Evolutionary conservation across 2,888 invertebrate species (phyloP).

Genomic region (Limnephilus marmoratus): DNA sequence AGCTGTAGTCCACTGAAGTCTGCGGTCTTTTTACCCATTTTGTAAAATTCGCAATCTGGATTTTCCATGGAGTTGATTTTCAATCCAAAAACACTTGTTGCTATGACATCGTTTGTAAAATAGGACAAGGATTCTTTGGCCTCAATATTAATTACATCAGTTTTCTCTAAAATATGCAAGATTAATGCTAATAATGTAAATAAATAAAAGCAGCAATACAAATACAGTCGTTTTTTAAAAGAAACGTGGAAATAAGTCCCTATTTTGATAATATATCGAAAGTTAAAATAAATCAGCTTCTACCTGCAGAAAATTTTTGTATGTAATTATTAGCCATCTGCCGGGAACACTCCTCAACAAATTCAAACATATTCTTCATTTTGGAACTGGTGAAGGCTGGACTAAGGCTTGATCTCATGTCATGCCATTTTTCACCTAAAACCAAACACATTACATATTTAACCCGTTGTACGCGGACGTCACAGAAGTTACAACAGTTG

Average conservation of each 20-base stretch:
- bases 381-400: constrained; percentile 46
- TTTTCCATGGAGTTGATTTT: constrained; percentile 68
- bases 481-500: too few species aligned
- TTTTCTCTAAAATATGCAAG: background rate
- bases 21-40: constrained; percentile 62
- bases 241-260: background rate
- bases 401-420: constrained; percentile 44
- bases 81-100: constrained; percentile 68
- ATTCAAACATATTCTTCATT: constrained; percentile 48
- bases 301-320: background rate
- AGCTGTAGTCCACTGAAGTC: constrained; percentile 45
- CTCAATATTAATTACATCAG: constrained; percentile 51
- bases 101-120: constrained; percentile 69
- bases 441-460: background rate
- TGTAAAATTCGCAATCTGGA: constrained; percentile 69
- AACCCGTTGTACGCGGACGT: too few species aligned
- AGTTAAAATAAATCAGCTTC: background rate
- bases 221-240: background rate
- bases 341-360: constrained; percentile 24
- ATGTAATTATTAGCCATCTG: constrained; percentile 17
- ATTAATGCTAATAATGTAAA: background rate
- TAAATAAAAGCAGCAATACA: background rate
- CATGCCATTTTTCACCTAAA: constrained; percentile 46
- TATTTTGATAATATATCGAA: background rate
- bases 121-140: constrained; percentile 66